Evolutionary conservation across 1,140 invertebrate species (phyloP).

Genomic region (Nymphalis io): DNA sequence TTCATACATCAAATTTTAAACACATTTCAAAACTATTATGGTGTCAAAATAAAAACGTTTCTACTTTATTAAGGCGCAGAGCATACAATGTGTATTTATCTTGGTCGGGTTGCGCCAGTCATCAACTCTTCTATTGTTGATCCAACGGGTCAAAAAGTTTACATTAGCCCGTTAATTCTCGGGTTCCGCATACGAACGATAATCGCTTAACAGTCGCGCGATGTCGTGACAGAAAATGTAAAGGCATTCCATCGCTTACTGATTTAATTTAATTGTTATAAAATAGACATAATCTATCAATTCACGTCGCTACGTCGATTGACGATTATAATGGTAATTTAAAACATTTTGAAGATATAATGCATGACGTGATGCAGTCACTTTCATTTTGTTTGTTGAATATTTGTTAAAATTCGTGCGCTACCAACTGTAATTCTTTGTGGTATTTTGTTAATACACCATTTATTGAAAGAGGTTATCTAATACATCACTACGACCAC

Average conservation of each 20-base stretch:
- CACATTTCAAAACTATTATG: conserved; percentile 43
- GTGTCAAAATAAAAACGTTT: conserved; percentile 25
- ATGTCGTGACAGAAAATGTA: not conserved
- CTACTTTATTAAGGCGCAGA: not conserved
- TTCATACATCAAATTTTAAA: conserved; percentile 31
- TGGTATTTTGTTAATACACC: no score
- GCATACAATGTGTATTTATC: conserved; percentile 23
- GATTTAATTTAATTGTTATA: not conserved
- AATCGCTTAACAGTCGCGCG: conserved; percentile 9
- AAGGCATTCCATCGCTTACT: not conserved
- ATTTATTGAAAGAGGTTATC: no score
- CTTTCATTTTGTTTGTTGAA: no score
- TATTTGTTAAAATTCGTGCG: no score
- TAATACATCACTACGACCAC: no score
- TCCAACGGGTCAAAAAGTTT: conserved; percentile 35
- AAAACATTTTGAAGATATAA: no score
- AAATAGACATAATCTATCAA: not conserved
- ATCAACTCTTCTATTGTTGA: conserved; percentile 43
- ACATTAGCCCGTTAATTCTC: conserved; percentile 16
- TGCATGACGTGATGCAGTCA: no score
- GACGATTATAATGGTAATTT: no score
- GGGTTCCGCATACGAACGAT: conserved; percentile 13
- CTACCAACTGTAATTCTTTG: no score
- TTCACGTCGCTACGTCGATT: not conserved
- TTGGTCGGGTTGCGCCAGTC: conserved; percentile 21